Evolutionary conservation across 2,888 invertebrate genomes (phyloP), one percentile per base, ranked within the genome.

Genomic region (Ophion costatus): DNA sequence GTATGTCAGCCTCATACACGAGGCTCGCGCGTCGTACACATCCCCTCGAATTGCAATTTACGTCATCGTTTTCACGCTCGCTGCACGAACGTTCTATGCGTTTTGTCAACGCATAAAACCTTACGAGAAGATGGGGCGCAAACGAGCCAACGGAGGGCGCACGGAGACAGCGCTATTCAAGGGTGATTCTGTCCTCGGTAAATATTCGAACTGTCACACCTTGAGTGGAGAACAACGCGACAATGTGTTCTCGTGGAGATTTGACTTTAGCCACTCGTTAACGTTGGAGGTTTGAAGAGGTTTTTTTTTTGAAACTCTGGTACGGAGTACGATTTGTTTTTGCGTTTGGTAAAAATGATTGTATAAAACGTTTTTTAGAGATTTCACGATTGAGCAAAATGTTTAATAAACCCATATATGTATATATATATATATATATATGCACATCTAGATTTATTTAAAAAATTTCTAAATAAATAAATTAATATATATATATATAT

Each of bases 1-100:
- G 81, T 88, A 87, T 89, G 88, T 87, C 87, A 88, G 77, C 75
- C 85, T 86, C 86, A 88, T 88, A 89, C 86, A 75, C 78, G 85
- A 86, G 80, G 71, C 73, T 67, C 63, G 56, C 69, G 76, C 74
- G 57, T 81, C 80, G 80, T 86, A 84, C 82, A 79, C 81, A 86
- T 86, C 85, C 71, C 70, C 42, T 85, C 78, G 86, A 83, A 88
- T 89, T 84, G 85, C 85, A 88, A 88, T 88, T 88, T 88, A 84
- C 85, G 82, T 76, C 81, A 82, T 86, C 73, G 80, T 88, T 81
- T 66, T 81, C 77, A 67, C 20, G 66, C 70, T 20, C 59, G 59
- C 64, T n/a, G 66, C 51, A 61, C 29, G 77, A 69, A 77, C 80
- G 20, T 67, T 76, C 59, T 38, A 77, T 75, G 66, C 80, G 61